These are phyloP conservation scores for Allygus modestus DNA, from an alignment of 2,888 invertebrate genomes.

Conservation along the genomic window DNA sequence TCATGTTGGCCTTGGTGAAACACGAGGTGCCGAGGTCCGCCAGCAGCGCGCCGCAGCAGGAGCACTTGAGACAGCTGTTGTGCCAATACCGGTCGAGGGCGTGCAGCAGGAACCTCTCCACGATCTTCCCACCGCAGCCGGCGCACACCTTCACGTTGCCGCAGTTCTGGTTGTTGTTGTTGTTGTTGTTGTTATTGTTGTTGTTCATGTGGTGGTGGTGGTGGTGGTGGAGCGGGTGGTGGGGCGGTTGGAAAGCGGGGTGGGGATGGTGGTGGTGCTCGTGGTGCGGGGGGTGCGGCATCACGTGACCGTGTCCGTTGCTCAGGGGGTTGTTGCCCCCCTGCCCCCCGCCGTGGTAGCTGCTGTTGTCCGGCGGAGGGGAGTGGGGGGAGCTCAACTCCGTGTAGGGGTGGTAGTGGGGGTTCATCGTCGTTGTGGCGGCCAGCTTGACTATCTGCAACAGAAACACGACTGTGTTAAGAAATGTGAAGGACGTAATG, in stretches of 20 bases:
- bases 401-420: conserved; percentile 92
- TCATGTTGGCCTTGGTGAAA: conserved; percentile 95
- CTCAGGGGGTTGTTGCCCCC: conserved; percentile 71
- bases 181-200: conserved; percentile 78
- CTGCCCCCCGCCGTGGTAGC: conserved; percentile 73
- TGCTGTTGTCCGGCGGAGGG: conserved; percentile 82
- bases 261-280: conserved; percentile 75
- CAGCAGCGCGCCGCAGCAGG: conserved; percentile 91
- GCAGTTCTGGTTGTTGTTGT: conserved; percentile 76
- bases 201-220: conserved; percentile 76
- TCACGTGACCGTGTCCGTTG: conserved; percentile 76
- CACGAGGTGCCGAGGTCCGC: conserved; percentile 95
- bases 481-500: too few species aligned
- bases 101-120: conserved; percentile 93
- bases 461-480: background rate
- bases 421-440: conserved; percentile 92
- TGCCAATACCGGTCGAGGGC: conserved; percentile 98
- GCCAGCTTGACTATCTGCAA: conserved; percentile 87
- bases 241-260: conserved; percentile 73
- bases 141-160: conserved; percentile 79
- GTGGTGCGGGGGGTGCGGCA: conserved; percentile 70
- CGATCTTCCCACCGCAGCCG: conserved; percentile 93
- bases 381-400: conserved; percentile 87
- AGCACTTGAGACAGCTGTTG: conserved; percentile 96
- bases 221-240: conserved; percentile 77